Evolutionary conservation across 2,113 vertebrate species (phyloP), one percentile per base, ranked within the genome.

Genomic region (Prionailurus bengalensis): DNA sequence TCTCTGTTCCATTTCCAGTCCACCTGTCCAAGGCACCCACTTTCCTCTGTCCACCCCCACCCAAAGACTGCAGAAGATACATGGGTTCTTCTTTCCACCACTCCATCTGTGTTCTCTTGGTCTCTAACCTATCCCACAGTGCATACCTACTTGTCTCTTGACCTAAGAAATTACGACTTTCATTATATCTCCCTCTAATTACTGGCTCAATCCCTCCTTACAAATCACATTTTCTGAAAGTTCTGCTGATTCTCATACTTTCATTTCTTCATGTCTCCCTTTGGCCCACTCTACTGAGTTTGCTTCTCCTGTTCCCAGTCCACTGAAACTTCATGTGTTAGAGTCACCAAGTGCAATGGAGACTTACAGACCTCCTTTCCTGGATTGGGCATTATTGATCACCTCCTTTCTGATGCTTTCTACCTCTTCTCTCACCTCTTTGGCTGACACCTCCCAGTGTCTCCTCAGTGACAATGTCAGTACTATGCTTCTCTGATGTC

Each of bases 91-190:
- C 7, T 58, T 29, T 39, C 23, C 36, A 39, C 13, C 68, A 27
- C 25, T 12, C 39, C 9, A 15, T 14, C 17, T 4, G 1, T 48
- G 23, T 74, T 19, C 21, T 74, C 23, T 86, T 82, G 45, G 21
- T 55, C 1, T 33, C 10, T 51, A 78, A 33, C 36, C 4, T 63
- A 15, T 5, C 11, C 4, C 23, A 7, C 55, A 9, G 17, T 74
- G 36, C 13, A 25, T 19, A 31, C 1, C 17, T 17, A 9, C 17
- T 65, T 58, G 7, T 81, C 36, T 66, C 45, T 33, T 65, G 65
- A 36, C 5, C 58, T 0, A 0, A 23, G 31, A 87, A 36, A 2
- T n/a, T 36, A 2, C 1, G 12, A 9, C 27, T 23, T 48, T 14
- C 31, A 29, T 5, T 25, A 5, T 0, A 1, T 16, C 15, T 76